Evolutionary conservation across 2,113 vertebrate species (phyloP).

Genomic region (Bubo scandiacus): DNA sequence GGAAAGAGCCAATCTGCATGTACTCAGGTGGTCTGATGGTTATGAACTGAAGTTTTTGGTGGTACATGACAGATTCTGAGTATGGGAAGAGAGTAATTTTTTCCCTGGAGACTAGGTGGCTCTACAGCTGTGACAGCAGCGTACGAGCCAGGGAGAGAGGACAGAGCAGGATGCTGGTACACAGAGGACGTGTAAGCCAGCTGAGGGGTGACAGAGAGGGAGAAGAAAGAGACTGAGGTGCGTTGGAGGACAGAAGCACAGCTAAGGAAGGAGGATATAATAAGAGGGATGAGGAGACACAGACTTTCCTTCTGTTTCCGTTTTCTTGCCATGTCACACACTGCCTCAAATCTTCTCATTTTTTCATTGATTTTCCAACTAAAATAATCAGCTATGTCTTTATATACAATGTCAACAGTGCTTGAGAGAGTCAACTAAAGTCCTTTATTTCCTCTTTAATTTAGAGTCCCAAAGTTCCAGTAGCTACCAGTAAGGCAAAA

Average conservation of each 20-base stretch:
- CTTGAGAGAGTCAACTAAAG: background rate
- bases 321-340: background rate
- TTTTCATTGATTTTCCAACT: background rate
- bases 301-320: background rate
- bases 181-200: rapidly evolving
- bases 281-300: background rate
- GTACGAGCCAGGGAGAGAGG: background rate
- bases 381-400: background rate
- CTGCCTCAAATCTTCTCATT: background rate
- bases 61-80: too few relatives aligned
- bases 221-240: background rate
- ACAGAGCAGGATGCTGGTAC: background rate
- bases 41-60: background rate
- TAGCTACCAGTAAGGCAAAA: background rate
- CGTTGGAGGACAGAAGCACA: background rate
- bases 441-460: background rate
- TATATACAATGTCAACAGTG: background rate
- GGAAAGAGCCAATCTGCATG: background rate
- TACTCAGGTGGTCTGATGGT: background rate
- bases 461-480: background rate
- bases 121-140: rapidly evolving
- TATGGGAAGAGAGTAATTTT: background rate
- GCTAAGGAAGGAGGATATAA: background rate
- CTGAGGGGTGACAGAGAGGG: background rate
- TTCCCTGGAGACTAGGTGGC: background rate